Evolutionary conservation across 2,888 invertebrate genomes (phyloP).

Genomic region (Zygogramma bicolorata): DNA sequence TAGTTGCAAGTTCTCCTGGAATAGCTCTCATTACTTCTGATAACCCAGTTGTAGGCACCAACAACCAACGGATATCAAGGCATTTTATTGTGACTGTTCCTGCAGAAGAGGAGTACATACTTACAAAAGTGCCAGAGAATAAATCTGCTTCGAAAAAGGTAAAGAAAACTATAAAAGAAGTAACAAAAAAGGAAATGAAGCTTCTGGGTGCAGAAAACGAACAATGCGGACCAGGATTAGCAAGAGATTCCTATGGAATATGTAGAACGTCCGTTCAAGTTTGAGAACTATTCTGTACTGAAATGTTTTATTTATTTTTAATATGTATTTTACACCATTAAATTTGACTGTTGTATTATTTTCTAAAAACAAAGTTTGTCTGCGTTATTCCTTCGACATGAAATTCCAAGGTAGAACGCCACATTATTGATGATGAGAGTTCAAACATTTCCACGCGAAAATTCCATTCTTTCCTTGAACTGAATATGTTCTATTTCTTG

Average conservation of each 20-base stretch:
- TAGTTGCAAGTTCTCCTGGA: constrained; percentile 56
- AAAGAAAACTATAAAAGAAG: constrained; percentile 48
- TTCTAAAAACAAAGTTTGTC: no score
- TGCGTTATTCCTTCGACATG: no score
- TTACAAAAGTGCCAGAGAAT: constrained; percentile 45
- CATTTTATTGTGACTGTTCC: constrained; percentile 58
- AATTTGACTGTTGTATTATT: no score
- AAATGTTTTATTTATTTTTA: constrained; percentile 30
- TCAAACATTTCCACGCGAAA: no score
- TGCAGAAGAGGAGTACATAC: constrained; percentile 50
- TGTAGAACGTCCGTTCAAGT: constrained; percentile 60
- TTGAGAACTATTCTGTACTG: neutral
- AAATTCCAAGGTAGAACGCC: no score
- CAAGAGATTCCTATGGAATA: constrained; percentile 77
- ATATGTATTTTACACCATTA: no score
- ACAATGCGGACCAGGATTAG: constrained; percentile 81
- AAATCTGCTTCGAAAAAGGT: constrained; percentile 53
- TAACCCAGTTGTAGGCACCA: constrained; percentile 2
- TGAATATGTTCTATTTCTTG: no score
- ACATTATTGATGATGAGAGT: no score
- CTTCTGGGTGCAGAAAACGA: constrained; percentile 76
- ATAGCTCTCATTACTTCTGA: constrained; percentile 51
- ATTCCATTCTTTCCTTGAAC: no score
- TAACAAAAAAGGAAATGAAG: constrained; percentile 65
- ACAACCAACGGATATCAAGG: constrained; percentile 45